These are phyloP conservation scores for Tinea trinotella DNA, from an alignment of 2,888 invertebrate genomes.

Conservation along the genomic window DNA sequence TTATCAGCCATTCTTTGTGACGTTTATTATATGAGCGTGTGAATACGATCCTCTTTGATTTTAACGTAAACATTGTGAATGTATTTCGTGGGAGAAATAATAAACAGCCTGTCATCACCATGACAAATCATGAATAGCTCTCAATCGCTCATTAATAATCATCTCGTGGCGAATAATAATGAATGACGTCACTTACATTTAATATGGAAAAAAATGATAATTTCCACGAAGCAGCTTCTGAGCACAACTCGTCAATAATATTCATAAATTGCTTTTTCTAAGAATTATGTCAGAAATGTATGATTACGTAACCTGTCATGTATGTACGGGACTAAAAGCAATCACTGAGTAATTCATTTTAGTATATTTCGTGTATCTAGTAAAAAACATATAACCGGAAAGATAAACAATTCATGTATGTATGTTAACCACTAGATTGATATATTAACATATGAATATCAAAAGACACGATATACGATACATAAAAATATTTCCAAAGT, in stretches of 20 bases:
- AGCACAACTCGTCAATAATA: conserved; percentile 40
- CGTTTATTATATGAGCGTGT: neutral
- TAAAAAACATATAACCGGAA: neutral
- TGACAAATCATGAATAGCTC: conserved; percentile 1
- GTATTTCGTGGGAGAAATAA: conserved; percentile 8
- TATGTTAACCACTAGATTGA: neutral
- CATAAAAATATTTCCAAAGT: no score
- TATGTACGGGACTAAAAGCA: neutral
- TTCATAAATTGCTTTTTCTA: conserved; percentile 44
- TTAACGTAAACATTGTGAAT: neutral
- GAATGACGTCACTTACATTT: conserved; percentile 48
- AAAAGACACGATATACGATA: no score
- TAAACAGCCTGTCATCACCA: conserved; percentile 7
- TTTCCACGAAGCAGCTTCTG: conserved; percentile 43
- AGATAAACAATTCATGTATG: neutral
- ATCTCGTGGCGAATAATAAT: conserved; percentile 23
- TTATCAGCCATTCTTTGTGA: neutral
- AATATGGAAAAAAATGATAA: conserved; percentile 40
- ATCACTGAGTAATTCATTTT: neutral
- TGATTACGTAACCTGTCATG: conserved; percentile 51
- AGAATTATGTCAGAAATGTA: conserved; percentile 40
- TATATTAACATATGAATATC: neutral
- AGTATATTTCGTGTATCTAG: neutral
- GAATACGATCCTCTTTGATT: conserved; percentile 6
- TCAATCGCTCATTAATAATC: neutral